Percentiles rank a stretch among this genome's conserved stretches.
Evolutionary conservation across 1,140 invertebrate genomes (phyloP).

Genomic region (Megalonaias nervosa): DNA sequence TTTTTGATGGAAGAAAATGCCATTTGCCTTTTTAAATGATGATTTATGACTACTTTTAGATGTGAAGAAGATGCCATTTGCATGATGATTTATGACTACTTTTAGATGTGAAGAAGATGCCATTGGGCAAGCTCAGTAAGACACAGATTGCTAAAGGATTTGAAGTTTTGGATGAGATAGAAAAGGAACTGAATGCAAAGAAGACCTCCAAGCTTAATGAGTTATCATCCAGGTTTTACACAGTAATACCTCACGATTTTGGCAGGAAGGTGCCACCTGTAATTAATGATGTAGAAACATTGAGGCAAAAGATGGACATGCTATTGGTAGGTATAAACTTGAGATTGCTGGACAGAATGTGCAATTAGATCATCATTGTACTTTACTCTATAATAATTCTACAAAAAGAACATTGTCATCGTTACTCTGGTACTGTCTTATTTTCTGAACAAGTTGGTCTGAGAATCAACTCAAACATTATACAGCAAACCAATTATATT

Average conservation of each 20-base stretch:
- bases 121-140: constrained; percentile 73
- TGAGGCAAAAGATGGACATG: constrained; percentile 73
- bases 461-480: too few relatives aligned
- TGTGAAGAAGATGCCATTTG: constrained; percentile 70
- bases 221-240: constrained; percentile 72
- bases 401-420: too few relatives aligned
- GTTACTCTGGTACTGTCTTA: too few relatives aligned
- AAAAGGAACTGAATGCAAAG: constrained; percentile 61
- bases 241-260: constrained; percentile 73
- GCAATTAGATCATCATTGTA: too few relatives aligned
- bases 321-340: constrained; percentile 60
- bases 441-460: too few relatives aligned
- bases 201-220: constrained; percentile 47
- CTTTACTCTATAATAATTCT: too few relatives aligned
- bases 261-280: constrained; percentile 68
- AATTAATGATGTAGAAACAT: constrained; percentile 58
- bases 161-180: constrained; percentile 71
- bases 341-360: too few relatives aligned
- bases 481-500: too few relatives aligned
- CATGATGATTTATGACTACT: not conserved
- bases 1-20: too few relatives aligned
- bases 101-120: constrained; percentile 74
- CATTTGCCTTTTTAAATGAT: too few relatives aligned
- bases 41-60: too few relatives aligned
- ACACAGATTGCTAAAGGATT: constrained; percentile 73